Evolutionary conservation across 1,140 invertebrate species (phyloP).

Genomic region (Drosophila ogumai): DNA sequence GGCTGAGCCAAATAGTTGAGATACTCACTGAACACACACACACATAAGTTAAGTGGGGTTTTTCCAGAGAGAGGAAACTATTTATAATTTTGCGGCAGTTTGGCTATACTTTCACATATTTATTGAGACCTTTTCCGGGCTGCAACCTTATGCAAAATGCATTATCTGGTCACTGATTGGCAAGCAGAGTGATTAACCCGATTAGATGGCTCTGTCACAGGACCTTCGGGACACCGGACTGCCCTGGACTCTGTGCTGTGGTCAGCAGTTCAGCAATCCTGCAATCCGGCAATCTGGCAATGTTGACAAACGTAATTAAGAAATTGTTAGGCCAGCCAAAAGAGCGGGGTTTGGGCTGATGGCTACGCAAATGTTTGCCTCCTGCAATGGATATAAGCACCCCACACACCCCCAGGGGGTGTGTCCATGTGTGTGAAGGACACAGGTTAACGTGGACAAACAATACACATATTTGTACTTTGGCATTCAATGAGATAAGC

Average conservation of each 20-base stretch:
- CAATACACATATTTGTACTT: constrained; percentile 38
- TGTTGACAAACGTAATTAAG: constrained; percentile 64
- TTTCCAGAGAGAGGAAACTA: too few species aligned
- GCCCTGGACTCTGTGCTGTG: constrained; percentile 16
- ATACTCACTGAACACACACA: not conserved
- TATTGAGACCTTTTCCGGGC: not conserved
- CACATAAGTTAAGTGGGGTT: not conserved
- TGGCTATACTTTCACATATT: not conserved
- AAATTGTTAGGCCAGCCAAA: constrained; percentile 32
- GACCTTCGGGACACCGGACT: constrained; percentile 9
- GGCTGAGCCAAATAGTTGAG: constrained; percentile 5
- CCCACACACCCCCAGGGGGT: not conserved
- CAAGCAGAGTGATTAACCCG: constrained; percentile 26
- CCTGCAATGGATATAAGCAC: constrained; percentile 12
- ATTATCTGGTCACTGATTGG: constrained; percentile 10
- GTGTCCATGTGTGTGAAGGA: constrained; percentile 1
- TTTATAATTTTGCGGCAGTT: not conserved
- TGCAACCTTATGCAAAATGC: constrained; percentile 7
- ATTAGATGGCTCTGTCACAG: constrained; percentile 16
- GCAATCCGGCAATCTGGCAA: constrained; percentile 1
- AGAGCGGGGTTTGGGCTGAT: not conserved
- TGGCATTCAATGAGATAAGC: constrained; percentile 11
- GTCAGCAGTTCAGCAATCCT: constrained; percentile 16
- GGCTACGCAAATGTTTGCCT: constrained; percentile 48
- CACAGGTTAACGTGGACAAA: constrained; percentile 39